These are phyloP conservation scores for Gastracanthus pulcherrimus DNA, from an alignment of 2,888 invertebrate species.

Conservation along the genomic window DNA sequence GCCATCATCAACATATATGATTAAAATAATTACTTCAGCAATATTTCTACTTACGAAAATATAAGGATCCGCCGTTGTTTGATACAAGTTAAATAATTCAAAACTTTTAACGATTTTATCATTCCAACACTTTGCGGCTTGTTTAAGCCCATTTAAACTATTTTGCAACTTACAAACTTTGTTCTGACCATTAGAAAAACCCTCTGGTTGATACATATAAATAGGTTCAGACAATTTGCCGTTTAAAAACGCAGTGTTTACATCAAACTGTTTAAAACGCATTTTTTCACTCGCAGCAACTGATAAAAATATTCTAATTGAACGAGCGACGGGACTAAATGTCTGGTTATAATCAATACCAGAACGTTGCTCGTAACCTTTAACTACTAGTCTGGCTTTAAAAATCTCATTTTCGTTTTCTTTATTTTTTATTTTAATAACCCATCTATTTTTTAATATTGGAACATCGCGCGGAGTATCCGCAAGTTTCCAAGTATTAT, in stretches of 20 bases:
- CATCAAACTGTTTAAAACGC: constrained; percentile 24
- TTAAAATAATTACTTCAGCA: constrained; percentile 6
- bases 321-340: constrained; percentile 27
- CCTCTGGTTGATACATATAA: constrained; percentile 24
- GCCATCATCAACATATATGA: constrained; percentile 24
- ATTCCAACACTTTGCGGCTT: constrained; percentile 16
- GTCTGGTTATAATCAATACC: constrained; percentile 18
- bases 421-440: constrained; percentile 24
- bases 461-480: not conserved
- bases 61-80: constrained; percentile 3
- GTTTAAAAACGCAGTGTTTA: constrained; percentile 39
- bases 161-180: constrained; percentile 7
- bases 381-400: constrained; percentile 9
- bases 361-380: not conserved
- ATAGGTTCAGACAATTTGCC: constrained; percentile 12
- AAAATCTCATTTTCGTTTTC: constrained; percentile 13
- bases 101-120: constrained; percentile 4
- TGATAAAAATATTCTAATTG: not conserved
- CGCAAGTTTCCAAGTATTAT: not conserved
- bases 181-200: not conserved
- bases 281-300: constrained; percentile 12
- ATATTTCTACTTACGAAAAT: constrained; percentile 20
- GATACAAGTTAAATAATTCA: not conserved
- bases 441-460: constrained; percentile 26
- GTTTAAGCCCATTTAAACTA: constrained; percentile 1